phyloP scores from a whole-genome alignment of 1,140 invertebrate genomes.

The Palaemon carinicauda region DNA sequence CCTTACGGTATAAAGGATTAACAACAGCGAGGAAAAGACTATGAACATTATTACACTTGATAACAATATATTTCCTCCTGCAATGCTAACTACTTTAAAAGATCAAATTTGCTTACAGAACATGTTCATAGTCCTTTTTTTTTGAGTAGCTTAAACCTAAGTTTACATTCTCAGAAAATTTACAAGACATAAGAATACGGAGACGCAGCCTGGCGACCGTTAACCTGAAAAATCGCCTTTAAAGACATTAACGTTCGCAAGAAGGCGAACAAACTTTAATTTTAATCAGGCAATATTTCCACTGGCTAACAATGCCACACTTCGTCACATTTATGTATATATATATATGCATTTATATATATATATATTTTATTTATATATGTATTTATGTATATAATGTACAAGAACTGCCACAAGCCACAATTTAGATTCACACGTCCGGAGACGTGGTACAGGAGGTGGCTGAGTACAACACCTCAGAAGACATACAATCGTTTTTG shows the following conservation, averaged over 20 bases:
- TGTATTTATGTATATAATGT: too few relatives aligned
- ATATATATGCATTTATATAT: too few relatives aligned
- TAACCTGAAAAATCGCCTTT: background rate
- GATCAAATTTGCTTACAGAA: background rate
- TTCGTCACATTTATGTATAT: too few relatives aligned
- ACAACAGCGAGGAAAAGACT: background rate
- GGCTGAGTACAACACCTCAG: background rate
- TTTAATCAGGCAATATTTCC: too few relatives aligned
- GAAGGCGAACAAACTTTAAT: too few relatives aligned
- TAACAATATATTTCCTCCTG: background rate
- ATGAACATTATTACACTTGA: background rate
- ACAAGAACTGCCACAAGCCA: too few relatives aligned
- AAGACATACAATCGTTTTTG: background rate
- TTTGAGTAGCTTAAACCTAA: constrained; percentile 16
- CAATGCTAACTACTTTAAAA: background rate
- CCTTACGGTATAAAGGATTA: constrained; percentile 3
- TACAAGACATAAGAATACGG: constrained; percentile 30
- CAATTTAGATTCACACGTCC: too few relatives aligned
- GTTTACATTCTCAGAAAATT: constrained; percentile 31
- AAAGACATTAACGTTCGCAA: background rate
- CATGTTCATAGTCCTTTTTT: constrained; percentile 27
- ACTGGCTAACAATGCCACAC: too few relatives aligned
- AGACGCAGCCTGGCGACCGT: background rate
- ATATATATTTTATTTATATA: too few relatives aligned
- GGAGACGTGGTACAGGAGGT: too few relatives aligned